Evolutionary conservation across 2,797 vertebrate genomes (phyloP), one percentile per base, ranked within the genome.

Genomic region (Mormyrus proboscirostris): DNA sequence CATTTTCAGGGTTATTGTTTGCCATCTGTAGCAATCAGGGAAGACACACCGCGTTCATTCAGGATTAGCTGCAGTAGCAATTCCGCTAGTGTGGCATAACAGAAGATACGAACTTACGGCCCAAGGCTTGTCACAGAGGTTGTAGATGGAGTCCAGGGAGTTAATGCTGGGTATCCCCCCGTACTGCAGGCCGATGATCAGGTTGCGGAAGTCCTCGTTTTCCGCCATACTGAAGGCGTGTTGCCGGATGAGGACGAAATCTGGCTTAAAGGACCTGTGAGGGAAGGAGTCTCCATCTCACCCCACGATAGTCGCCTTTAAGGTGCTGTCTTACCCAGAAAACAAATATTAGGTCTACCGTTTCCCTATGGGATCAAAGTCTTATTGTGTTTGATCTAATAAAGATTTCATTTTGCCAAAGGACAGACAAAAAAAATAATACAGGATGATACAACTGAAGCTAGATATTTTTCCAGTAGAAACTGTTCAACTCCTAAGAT

Each of bases 101-200:
- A 90, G 10, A 53, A 69, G 59, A 33, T 33, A 33, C 29, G 29
- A 33, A 93, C 98, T 98, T 94, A 99, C 99, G 94, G 98, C 98
- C 99, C 98, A 99, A 0, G 99, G 98, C 92, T 99, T 99, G 96
- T 99, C 98, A 9, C 97, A 98, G 91, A 99, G 98, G 95, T 98
- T 99, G 94, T 97, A 99, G 94, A 99, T 97, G 57, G 98, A 98
- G 90, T 99, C 97, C 92, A 99, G 95, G 0, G 98, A 98, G 95
- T 99, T 99, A 94, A 99, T 93, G 0, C 98, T 97, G 44, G 98
- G 97, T 89, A 99, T 85, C 47, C 98, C 98, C 0, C 98, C 98
- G 0, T 99, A 99, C 92, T 99, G 98, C 95, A 99, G 95, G 3
- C 99, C 99, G 1, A 99, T 99, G 94, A 99, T 96, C 90, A 99